Evolutionary conservation across 2,888 invertebrate genomes (phyloP), one percentile per base, ranked within the genome.

Genomic region (Timandra comae): DNA sequence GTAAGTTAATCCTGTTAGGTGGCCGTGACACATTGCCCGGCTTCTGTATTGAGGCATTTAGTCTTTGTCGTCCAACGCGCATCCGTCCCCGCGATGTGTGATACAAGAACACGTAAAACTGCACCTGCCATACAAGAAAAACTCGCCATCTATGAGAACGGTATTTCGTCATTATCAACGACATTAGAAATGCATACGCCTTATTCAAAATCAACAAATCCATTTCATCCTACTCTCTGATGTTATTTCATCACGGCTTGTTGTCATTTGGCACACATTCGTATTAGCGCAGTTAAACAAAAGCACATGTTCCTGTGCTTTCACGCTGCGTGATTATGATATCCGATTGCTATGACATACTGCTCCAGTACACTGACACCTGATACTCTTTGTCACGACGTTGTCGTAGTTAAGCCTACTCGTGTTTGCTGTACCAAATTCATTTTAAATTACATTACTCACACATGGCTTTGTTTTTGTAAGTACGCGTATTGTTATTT

Each of bases 11-110:
- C 85, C 85, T 79, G 82, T 85, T 85, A 85, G 80, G 69, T 80
- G 85, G 71, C 84, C 85, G 72, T 84, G 84, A 84, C 85, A 82
- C 65, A 75, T 64, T 80, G 74, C 68, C 74, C 77, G 81, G 80
- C 79, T 81, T 80, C 79, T 73, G 63, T 63, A 55, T 61, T 44
- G 65, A 68, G 67, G 67, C 71, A 71, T 74, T 72, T 66, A 70
- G 64, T 72, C 63, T 54, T 53, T 48, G 62, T 40, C 45, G 59
- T 61, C 66, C 66, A 57, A 48, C 52, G 61, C 62, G 71, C 63
- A 72, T 71, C 71, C 72, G 71, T 70, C 68, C 61, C 59, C 66
- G 67, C 77, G 53, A 84, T 81, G 84, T 75, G 73, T 71, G 82
- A 80, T 57, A 58, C 74, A 50, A 74, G 70, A 63, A 48, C 71